phyloP scores from a whole-genome alignment of 2,888 invertebrate species.

The Notodonta dromedarius region DNA sequence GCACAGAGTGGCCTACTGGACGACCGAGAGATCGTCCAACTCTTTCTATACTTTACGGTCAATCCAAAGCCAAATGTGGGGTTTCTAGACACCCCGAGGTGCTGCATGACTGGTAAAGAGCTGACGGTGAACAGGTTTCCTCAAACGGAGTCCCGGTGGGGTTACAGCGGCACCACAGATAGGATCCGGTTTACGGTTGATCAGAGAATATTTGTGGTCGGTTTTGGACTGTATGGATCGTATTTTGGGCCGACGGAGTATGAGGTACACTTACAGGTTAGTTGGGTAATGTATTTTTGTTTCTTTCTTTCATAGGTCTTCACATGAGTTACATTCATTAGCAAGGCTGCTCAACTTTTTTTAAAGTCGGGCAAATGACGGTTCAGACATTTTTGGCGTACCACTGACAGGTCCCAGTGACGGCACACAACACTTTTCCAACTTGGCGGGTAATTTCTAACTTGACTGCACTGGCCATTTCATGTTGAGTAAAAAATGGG shows the following conservation, averaged over 20 bases:
- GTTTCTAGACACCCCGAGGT: slow-evolving; percentile 89
- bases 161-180: slow-evolving; percentile 93
- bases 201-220: slow-evolving; percentile 91
- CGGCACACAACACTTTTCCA: too few species aligned
- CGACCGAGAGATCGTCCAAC: slow-evolving; percentile 89
- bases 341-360: too few species aligned
- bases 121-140: slow-evolving; percentile 89
- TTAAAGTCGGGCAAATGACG: too few species aligned
- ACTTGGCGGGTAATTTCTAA: too few species aligned
- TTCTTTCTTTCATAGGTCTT: too few species aligned
- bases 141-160: slow-evolving; percentile 92
- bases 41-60: slow-evolving; percentile 88
- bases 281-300: slow-evolving; percentile 13
- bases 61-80: slow-evolving; percentile 90
- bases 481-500: too few species aligned
- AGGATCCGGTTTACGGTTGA: slow-evolving; percentile 92
- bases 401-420: too few species aligned
- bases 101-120: slow-evolving; percentile 92
- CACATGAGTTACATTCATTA: too few species aligned
- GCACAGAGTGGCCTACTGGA: slow-evolving; percentile 90
- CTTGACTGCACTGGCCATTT: too few species aligned
- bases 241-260: slow-evolving; percentile 92
- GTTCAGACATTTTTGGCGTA: too few species aligned
- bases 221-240: slow-evolving; percentile 93
- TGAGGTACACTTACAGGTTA: slow-evolving; percentile 87